phyloP scores from a whole-genome alignment of 2,888 invertebrate species.

The Luperina nickerlii region DNA sequence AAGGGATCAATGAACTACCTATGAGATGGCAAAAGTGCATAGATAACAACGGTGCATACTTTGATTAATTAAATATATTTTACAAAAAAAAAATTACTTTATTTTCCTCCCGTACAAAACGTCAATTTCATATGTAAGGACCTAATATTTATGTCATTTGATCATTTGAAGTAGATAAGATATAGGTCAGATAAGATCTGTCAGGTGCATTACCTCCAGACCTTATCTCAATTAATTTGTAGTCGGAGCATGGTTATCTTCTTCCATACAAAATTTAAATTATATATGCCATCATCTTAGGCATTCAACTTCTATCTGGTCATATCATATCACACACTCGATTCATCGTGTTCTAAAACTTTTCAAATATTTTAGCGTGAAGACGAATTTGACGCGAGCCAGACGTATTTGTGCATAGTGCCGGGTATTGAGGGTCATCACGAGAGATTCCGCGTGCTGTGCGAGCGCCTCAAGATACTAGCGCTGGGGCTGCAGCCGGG shows the following conservation, averaged over 20 bases:
- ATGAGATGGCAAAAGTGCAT: too few relatives aligned
- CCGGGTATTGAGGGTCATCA: slow-evolving; percentile 78
- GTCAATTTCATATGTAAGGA: too few relatives aligned
- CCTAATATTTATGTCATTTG: neutral
- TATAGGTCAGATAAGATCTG: neutral
- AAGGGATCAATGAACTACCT: too few relatives aligned
- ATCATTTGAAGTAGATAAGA: neutral
- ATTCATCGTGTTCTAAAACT: neutral
- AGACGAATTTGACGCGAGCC: slow-evolving; percentile 71
- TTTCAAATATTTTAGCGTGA: slow-evolving; percentile 68
- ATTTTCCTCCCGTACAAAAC: too few relatives aligned
- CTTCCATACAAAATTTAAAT: too few relatives aligned
- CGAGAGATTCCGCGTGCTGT: slow-evolving; percentile 68
- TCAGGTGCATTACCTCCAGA: neutral
- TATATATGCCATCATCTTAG: neutral
- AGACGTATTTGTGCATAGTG: slow-evolving; percentile 71
- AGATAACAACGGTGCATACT: too few relatives aligned
- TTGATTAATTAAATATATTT: too few relatives aligned
- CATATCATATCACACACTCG: neutral
- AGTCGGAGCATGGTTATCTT: too few relatives aligned
- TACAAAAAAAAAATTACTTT: too few relatives aligned
- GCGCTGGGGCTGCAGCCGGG: slow-evolving; percentile 70
- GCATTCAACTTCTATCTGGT: neutral
- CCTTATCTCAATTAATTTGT: neutral
- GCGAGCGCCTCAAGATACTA: slow-evolving; percentile 69